A percentile compares a stretch with the other conserved stretches of the same genome.
Conservation (phyloP, 2,113 vertebrate genomes). For the Anoplopoma fimbria region DNA sequence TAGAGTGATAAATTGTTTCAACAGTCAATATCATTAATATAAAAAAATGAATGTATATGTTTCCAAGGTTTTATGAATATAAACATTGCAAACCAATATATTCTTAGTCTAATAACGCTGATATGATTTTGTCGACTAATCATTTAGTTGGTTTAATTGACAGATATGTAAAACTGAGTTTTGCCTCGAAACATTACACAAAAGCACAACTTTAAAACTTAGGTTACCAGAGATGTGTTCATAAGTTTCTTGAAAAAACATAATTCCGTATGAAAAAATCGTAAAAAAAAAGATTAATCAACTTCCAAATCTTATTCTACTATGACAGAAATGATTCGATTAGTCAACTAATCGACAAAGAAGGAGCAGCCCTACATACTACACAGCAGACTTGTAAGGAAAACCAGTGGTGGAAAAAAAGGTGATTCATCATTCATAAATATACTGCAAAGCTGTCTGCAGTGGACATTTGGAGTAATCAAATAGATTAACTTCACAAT, state of each 20-base stretch:
- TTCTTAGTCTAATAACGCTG: not conserved
- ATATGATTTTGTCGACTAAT: too few relatives aligned
- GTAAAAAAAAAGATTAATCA: not conserved
- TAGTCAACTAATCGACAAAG: not conserved
- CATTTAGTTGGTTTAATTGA: too few relatives aligned
- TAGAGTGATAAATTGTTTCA: not conserved
- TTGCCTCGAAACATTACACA: too few relatives aligned
- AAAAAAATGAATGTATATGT: not conserved
- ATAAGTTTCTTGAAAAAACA: not conserved
- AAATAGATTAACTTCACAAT: not conserved
- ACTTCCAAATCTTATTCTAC: not conserved
- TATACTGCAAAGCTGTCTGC: not conserved
- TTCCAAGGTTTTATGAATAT: not conserved
- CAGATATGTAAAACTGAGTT: too few relatives aligned
- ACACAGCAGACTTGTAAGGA: not conserved
- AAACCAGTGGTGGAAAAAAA: not conserved
- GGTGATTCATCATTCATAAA: constrained; percentile 10
- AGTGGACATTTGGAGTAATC: not conserved
- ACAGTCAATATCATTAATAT: not conserved
- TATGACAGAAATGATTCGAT: not conserved
- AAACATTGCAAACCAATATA: not conserved
- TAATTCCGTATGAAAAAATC: not conserved
- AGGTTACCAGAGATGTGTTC: not conserved
- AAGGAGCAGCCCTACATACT: not conserved
- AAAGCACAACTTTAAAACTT: too few relatives aligned